A percentile compares a stretch with the other conserved stretches of the same genome.
Evolutionary conservation across 92 coral and sea anemone genomes (phyloP).

Genomic region (Muricea muricata): DNA sequence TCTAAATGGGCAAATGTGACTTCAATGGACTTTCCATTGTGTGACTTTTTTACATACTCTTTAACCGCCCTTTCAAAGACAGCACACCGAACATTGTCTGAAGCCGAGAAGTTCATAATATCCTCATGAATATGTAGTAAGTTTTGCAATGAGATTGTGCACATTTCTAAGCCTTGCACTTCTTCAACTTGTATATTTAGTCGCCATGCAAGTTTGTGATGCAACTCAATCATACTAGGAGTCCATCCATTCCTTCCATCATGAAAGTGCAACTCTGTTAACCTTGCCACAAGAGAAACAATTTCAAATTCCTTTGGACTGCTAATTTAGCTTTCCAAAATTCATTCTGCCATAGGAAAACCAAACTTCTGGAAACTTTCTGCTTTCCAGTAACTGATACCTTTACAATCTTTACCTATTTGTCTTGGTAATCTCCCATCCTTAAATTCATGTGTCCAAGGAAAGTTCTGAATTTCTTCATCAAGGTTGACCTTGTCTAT

Average conservation of each 20-base stretch:
- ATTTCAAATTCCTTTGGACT: slow-evolving; percentile 57
- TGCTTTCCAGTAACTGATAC: slow-evolving; percentile 75
- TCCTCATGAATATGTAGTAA: slow-evolving; percentile 61
- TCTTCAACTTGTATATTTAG: slow-evolving; percentile 59
- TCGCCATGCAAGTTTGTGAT: slow-evolving; percentile 61
- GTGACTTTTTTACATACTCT: slow-evolving; percentile 61
- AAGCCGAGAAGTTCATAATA: slow-evolving; percentile 47
- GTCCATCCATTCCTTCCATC: slow-evolving; percentile 69
- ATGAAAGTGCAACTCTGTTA: slow-evolving; percentile 62
- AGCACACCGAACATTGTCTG: slow-evolving; percentile 66
- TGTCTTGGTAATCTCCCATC: slow-evolving; percentile 60
- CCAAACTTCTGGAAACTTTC: slow-evolving; percentile 67
- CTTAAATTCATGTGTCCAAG: slow-evolving; percentile 69
- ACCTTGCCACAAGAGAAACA: slow-evolving; percentile 44
- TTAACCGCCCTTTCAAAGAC: slow-evolving; percentile 69
- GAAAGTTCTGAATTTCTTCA: slow-evolving; percentile 63
- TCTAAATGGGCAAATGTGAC: slow-evolving; percentile 64
- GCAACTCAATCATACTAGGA: slow-evolving; percentile 52
- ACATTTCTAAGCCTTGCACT: slow-evolving; percentile 65
- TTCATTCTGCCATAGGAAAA: slow-evolving; percentile 73
- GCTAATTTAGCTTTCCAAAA: slow-evolving; percentile 42
- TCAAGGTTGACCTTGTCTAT: slow-evolving; percentile 54
- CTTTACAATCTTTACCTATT: slow-evolving; percentile 60
- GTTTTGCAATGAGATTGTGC: slow-evolving; percentile 65
- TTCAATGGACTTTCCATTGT: slow-evolving; percentile 63